A percentile compares a stretch with the other conserved stretches of the same genome.
phyloP scores from a whole-genome alignment of 1,140 invertebrate species.

The Homarus americanus region DNA sequence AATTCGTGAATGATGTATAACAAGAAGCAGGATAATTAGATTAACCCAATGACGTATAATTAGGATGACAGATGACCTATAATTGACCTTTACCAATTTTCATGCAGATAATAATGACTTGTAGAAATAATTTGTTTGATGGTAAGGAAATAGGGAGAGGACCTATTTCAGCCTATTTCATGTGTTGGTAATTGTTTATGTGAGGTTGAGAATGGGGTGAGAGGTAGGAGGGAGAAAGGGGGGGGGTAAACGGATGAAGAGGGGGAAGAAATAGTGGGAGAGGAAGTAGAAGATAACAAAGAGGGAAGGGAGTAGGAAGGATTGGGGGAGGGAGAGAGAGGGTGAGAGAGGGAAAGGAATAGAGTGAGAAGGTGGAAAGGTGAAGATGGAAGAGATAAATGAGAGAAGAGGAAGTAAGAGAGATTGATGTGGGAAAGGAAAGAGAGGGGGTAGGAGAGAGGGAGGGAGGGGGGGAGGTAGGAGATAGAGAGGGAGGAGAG shows the following conservation, averaged over 20 bases:
- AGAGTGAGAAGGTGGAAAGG: neutral
- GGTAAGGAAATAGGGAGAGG: no score
- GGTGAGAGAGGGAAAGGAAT: neutral
- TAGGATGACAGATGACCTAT: no score
- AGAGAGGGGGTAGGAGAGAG: neutral
- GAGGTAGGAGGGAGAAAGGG: neutral
- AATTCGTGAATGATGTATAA: no score
- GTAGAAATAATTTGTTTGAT: no score
- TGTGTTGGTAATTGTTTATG: no score
- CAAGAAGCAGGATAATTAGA: no score
- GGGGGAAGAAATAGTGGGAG: neutral
- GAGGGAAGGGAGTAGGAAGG: neutral
- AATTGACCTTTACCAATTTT: no score
- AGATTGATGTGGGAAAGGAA: neutral
- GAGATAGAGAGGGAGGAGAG: neutral
- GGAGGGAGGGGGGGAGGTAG: neutral
- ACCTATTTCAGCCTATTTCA: no score
- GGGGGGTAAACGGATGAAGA: neutral
- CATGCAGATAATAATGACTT: no score
- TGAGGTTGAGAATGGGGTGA: neutral
- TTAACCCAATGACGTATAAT: no score
- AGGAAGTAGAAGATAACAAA: neutral
- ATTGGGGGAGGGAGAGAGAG: neutral
- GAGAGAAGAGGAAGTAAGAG: neutral
- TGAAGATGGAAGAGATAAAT: no score